Percentiles rank a stretch among this genome's conserved stretches.
phyloP scores from a whole-genome alignment of 2,113 vertebrate genomes.

The Morone chrysops region DNA sequence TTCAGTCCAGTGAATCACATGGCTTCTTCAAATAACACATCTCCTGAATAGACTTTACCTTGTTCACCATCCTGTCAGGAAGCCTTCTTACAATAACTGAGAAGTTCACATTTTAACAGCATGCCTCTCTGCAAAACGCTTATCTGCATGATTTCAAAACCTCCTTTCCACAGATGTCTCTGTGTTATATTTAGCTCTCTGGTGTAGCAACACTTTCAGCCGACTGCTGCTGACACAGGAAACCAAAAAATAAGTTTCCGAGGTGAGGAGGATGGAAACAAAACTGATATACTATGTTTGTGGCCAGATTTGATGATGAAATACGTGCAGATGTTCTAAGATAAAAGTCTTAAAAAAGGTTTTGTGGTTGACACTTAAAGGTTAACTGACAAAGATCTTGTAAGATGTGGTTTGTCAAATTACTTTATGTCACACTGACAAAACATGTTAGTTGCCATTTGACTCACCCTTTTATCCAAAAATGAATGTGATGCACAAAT shows the following conservation, averaged over 20 bases:
- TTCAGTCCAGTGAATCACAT: conserved; percentile 25
- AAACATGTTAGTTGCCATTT: conserved; percentile 1
- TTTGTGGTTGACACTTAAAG: not conserved
- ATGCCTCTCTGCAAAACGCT: conserved; percentile 48
- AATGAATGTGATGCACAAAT: not conserved
- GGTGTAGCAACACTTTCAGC: conserved; percentile 54
- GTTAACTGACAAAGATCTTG: not conserved
- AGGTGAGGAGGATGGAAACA: conserved; percentile 51
- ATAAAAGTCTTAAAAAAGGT: not conserved
- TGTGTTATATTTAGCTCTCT: conserved; percentile 68
- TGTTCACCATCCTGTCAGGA: conserved; percentile 38
- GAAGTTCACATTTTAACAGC: conserved; percentile 48
- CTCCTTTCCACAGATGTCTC: conserved; percentile 54
- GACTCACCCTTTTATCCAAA: not conserved
- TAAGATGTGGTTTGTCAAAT: not conserved
- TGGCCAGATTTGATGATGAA: conserved; percentile 28
- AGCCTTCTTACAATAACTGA: conserved; percentile 27
- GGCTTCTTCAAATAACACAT: conserved; percentile 37
- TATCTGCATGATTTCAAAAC: conserved; percentile 66
- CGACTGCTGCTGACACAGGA: conserved; percentile 36
- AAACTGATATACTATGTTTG: conserved; percentile 18
- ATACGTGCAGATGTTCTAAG: not conserved
- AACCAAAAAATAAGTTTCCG: conserved; percentile 54
- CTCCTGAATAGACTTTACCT: not conserved
- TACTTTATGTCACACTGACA: not conserved